Evolutionary conservation across 2,797 vertebrate genomes (phyloP).

Genomic region (Coregonus sp.): DNA sequence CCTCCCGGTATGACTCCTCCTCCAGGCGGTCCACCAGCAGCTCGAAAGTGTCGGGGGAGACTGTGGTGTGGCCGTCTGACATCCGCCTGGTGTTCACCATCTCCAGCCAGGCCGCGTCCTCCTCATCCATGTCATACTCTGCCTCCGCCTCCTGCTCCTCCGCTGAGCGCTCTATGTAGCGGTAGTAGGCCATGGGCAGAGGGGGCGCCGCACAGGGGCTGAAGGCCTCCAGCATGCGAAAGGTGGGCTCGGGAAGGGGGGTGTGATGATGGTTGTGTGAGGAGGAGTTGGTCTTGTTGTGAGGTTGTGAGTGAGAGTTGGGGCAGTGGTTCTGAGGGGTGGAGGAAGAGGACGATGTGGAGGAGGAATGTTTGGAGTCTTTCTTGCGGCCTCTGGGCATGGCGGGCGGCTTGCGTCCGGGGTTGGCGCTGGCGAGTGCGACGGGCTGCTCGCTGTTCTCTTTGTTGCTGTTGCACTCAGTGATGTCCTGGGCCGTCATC

Average conservation of each 20-base stretch:
- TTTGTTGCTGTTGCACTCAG: conserved; percentile 90
- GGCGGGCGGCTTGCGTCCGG: conserved; percentile 70
- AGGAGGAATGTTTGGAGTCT: conserved; percentile 80
- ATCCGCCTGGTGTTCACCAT: conserved; percentile 83
- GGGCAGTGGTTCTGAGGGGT: conserved; percentile 42
- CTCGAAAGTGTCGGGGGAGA: conserved; percentile 84
- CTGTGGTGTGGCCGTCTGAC: conserved; percentile 73
- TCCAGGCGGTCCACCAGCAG: conserved; percentile 84
- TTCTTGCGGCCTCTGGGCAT: conserved; percentile 86
- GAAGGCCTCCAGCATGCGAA: conserved; percentile 77
- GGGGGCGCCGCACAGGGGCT: conserved; percentile 68
- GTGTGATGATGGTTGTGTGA: conserved; percentile 46
- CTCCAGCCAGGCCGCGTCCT: conserved; percentile 86
- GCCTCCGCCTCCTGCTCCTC: conserved; percentile 82
- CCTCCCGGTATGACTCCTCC: conserved; percentile 85
- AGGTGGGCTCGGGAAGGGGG: conserved; percentile 80
- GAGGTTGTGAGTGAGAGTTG: conserved; percentile 56
- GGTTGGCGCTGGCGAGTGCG: conserved; percentile 71
- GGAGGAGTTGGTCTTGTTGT: conserved; percentile 77
- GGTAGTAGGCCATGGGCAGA: conserved; percentile 79
- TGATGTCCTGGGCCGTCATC: conserved; percentile 87
- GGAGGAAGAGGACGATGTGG: conserved; percentile 49
- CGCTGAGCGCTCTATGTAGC: conserved; percentile 80
- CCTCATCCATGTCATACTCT: conserved; percentile 90
- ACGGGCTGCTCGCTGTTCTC: conserved; percentile 87